phyloP scores from a whole-genome alignment of 1,140 invertebrate species.

The Atopsyche davidsoni region DNA sequence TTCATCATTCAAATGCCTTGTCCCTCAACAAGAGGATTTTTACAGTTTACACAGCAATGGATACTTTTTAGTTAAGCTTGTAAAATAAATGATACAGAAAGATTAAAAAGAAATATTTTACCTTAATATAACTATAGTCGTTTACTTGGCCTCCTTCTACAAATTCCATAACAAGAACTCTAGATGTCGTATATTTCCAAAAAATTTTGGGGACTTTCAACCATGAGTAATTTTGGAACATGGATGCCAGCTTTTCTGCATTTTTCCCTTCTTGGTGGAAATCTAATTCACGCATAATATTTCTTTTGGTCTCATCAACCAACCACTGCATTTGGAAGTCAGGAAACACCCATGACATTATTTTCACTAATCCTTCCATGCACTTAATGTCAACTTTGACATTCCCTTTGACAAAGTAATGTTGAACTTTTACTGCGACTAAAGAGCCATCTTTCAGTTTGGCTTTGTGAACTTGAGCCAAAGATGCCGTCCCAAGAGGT shows the following conservation, averaged over 20 bases:
- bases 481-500: slow-evolving; percentile 89
- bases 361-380: slow-evolving; percentile 84
- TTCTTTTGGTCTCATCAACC: slow-evolving; percentile 91
- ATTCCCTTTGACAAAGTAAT: slow-evolving; percentile 81
- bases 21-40: too few relatives aligned
- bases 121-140: slow-evolving; percentile 80
- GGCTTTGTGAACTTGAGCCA: slow-evolving; percentile 95
- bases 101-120: too few relatives aligned
- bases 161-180: slow-evolving; percentile 96
- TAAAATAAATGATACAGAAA: too few relatives aligned
- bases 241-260: slow-evolving; percentile 68
- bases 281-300: slow-evolving; percentile 88
- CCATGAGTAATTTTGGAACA: slow-evolving; percentile 66
- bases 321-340: slow-evolving; percentile 95
- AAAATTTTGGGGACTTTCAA: slow-evolving; percentile 67
- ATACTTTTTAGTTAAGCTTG: too few relatives aligned
- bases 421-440: slow-evolving; percentile 96
- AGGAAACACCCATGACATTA: slow-evolving; percentile 84
- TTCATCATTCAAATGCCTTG: too few relatives aligned
- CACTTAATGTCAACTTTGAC: slow-evolving; percentile 86
- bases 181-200: slow-evolving; percentile 75
- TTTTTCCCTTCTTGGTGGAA: slow-evolving; percentile 89
- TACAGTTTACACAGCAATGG: too few relatives aligned
- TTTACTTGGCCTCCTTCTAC: slow-evolving; percentile 91
- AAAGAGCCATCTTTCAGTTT: slow-evolving; percentile 73